Evolutionary conservation across 1,140 invertebrate species (phyloP).

Genomic region (Glossosoma conforme): DNA sequence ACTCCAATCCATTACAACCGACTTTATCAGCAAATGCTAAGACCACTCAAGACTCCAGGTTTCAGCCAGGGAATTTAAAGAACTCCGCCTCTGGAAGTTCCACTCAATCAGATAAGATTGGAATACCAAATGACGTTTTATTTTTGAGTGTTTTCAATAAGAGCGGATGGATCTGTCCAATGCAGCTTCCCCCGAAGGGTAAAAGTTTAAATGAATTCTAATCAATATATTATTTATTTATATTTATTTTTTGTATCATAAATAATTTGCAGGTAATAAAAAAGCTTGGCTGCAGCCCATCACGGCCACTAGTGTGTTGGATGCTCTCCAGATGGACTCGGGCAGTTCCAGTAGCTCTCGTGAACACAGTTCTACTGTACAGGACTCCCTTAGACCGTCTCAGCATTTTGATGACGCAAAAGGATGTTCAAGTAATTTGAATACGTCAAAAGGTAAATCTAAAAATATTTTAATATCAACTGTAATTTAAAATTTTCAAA

Average conservation of each 20-base stretch:
- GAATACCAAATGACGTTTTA: conserved; percentile 19
- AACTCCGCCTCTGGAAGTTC: background rate
- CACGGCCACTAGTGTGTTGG: conserved; percentile 26
- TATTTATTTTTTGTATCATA: background rate
- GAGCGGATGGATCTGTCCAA: conserved; percentile 29
- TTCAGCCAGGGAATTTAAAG: conserved; percentile 9
- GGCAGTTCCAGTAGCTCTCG: conserved; percentile 4
- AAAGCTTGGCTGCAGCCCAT: conserved; percentile 24
- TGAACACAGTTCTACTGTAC: background rate
- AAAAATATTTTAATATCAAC: background rate
- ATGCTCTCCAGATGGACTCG: conserved; percentile 24
- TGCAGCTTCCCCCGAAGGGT: conserved; percentile 24
- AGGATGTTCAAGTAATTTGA: conserved; percentile 5
- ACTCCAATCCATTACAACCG: conserved; percentile 9
- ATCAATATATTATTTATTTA: background rate
- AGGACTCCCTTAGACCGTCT: conserved; percentile 7
- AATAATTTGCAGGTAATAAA: conserved; percentile 13
- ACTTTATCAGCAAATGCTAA: no score
- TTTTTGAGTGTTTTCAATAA: conserved; percentile 28
- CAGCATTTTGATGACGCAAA: conserved; percentile 5
- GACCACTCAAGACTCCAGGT: conserved; percentile 15
- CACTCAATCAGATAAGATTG: conserved; percentile 4
- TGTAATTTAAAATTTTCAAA: background rate
- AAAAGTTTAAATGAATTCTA: background rate
- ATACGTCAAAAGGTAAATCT: conserved; percentile 15